phyloP scores from a whole-genome alignment of 1,140 invertebrate species.

The Glomeris maerens region DNA sequence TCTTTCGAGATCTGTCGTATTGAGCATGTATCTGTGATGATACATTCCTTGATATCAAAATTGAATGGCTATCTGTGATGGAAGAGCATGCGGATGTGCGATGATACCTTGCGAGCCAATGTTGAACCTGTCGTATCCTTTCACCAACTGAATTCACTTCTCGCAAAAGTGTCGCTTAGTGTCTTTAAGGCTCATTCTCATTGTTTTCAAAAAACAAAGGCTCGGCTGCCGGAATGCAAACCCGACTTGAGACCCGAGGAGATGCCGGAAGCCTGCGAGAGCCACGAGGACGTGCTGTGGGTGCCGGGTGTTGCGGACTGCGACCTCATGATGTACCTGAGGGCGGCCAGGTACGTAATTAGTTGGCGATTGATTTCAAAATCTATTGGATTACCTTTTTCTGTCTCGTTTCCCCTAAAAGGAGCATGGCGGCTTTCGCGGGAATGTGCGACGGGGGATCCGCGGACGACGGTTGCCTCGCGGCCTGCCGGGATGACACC shows the following conservation, averaged over 20 bases:
- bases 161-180: background rate
- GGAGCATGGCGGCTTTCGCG: slow-evolving; percentile 59
- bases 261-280: slow-evolving; percentile 56
- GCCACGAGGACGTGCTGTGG: slow-evolving; percentile 82
- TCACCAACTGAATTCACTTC: background rate
- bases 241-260: slow-evolving; percentile 44
- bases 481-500: slow-evolving; percentile 89
- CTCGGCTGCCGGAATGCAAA: slow-evolving; percentile 61
- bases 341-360: slow-evolving; percentile 64
- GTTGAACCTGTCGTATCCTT: slow-evolving; percentile 1
- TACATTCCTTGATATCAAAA: too few species aligned
- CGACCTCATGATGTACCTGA: slow-evolving; percentile 91
- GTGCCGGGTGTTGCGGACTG: slow-evolving; percentile 77
- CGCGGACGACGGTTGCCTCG: slow-evolving; percentile 88
- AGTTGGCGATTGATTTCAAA: background rate
- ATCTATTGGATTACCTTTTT: background rate
- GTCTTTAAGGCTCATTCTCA: slow-evolving; percentile 2
- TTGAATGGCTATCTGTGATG: too few species aligned
- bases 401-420: slow-evolving; percentile 18
- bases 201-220: slow-evolving; percentile 39
- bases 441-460: slow-evolving; percentile 97
- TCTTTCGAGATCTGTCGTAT: too few species aligned
- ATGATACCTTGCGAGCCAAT: too few species aligned
- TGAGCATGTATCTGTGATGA: too few species aligned
- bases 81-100: too few species aligned